Percentiles rank a stretch among this genome's conserved stretches.
Evolutionary conservation across 1,140 invertebrate species (phyloP).

Genomic region (Fopius arisanus): DNA sequence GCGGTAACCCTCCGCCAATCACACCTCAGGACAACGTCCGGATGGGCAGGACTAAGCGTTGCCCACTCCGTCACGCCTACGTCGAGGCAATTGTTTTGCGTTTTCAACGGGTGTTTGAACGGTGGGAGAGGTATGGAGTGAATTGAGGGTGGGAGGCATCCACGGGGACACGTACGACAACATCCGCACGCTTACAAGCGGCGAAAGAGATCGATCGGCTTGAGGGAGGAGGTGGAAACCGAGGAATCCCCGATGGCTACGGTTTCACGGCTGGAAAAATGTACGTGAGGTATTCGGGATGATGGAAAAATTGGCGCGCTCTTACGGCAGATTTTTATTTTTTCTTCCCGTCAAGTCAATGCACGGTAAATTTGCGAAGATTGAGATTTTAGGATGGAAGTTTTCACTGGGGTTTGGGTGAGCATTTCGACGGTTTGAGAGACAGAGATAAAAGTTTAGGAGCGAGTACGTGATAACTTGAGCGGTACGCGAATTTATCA

Average conservation of each 20-base stretch:
- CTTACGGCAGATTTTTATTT: too few relatives aligned
- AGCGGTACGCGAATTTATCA: too few relatives aligned
- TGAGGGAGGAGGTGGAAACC: conserved; percentile 20
- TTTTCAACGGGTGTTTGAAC: conserved; percentile 13
- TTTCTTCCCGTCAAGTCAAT: too few relatives aligned
- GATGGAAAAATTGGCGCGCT: too few relatives aligned
- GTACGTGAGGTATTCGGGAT: too few relatives aligned
- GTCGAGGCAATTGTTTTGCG: conserved; percentile 15
- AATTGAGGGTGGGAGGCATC: not conserved
- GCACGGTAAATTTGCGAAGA: too few relatives aligned
- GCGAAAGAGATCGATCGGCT: conserved; percentile 60
- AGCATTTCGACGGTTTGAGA: too few relatives aligned
- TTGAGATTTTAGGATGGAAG: too few relatives aligned
- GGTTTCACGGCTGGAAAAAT: not conserved
- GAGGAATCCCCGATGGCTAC: conserved; percentile 44
- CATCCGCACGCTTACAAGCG: conserved; percentile 39
- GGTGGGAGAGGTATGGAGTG: not conserved
- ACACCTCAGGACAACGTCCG: not conserved
- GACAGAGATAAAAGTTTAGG: too few relatives aligned
- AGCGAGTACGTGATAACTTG: too few relatives aligned
- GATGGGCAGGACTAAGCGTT: not conserved
- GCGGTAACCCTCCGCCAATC: not conserved
- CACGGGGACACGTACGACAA: conserved; percentile 30
- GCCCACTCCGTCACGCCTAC: not conserved
- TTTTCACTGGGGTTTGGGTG: too few relatives aligned